Percentiles rank a stretch among this genome's conserved stretches.
These are phyloP conservation scores for Mallotus villosus DNA, from an alignment of 2,797 vertebrate genomes.

Conservation along the genomic window DNA sequence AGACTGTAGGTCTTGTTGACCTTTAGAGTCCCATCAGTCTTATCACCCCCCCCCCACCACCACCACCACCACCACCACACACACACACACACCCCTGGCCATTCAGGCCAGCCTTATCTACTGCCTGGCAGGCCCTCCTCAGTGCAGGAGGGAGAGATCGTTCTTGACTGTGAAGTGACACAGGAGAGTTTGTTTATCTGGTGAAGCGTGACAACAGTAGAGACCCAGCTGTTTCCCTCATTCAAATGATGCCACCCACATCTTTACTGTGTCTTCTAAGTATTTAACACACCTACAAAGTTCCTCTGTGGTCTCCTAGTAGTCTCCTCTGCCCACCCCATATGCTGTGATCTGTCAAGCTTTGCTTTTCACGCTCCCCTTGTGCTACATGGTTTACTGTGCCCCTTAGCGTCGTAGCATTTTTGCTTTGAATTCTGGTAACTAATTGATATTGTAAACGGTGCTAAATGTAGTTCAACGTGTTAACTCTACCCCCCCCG, in stretches of 20 bases:
- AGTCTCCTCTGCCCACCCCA: conserved; percentile 21
- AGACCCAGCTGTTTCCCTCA: conserved; percentile 3
- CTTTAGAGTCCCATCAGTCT: conserved; percentile 24
- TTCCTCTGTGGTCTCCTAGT: conserved; percentile 23
- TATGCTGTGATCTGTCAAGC: conserved; percentile 39
- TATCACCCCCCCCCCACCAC: conserved; percentile 42
- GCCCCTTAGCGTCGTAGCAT: not conserved
- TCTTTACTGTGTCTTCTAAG: conserved; percentile 36
- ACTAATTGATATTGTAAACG: not conserved
- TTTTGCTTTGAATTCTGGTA: no score
- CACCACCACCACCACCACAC: conserved; percentile 31
- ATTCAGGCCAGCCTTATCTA: conserved; percentile 51
- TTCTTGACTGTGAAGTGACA: conserved; percentile 7
- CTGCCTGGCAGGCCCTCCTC: conserved; percentile 42
- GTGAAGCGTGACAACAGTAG: conserved; percentile 24
- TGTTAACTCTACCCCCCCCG: conserved; percentile 17
- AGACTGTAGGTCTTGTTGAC: conserved; percentile 9
- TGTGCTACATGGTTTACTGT: not conserved
- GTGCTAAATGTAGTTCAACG: conserved; percentile 16
- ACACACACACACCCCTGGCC: conserved; percentile 9
- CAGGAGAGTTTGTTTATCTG: not conserved
- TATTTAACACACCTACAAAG: conserved; percentile 28
- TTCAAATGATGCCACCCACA: conserved; percentile 48
- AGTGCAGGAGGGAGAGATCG: conserved; percentile 27
- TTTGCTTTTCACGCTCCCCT: not conserved